These are phyloP conservation scores for Steromphala cineraria DNA, from an alignment of 2,888 invertebrate species.

Conservation along the genomic window DNA sequence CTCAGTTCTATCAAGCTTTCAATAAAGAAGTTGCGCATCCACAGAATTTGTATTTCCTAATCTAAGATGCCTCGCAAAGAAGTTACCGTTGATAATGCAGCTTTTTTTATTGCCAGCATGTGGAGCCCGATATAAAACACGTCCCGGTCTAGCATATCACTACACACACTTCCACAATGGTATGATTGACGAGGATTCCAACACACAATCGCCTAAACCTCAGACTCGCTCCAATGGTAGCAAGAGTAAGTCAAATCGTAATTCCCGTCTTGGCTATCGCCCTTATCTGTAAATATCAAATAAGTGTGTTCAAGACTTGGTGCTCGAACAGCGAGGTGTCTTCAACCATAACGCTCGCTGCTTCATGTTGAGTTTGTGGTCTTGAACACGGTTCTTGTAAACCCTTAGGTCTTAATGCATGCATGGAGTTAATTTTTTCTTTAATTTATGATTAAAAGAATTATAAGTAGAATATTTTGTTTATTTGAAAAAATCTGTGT, in stretches of 20 bases:
- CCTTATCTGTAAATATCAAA: too few relatives aligned
- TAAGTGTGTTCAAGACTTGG: too few relatives aligned
- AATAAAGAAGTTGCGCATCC: too few relatives aligned
- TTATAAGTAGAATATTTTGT: not conserved
- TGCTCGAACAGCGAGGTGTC: too few relatives aligned
- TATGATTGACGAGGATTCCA: constrained; percentile 62
- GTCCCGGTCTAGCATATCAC: constrained; percentile 96
- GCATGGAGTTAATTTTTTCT: not conserved
- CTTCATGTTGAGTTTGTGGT: too few relatives aligned
- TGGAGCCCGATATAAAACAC: constrained; percentile 96
- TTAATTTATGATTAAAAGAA: not conserved
- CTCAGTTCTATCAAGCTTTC: too few relatives aligned
- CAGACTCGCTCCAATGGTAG: constrained; percentile 47
- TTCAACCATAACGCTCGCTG: too few relatives aligned
- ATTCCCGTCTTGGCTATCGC: too few relatives aligned
- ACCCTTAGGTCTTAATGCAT: constrained; percentile 5
- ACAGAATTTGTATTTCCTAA: too few relatives aligned
- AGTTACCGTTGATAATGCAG: too few relatives aligned
- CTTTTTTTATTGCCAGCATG: constrained; percentile 82
- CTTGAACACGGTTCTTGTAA: not conserved
- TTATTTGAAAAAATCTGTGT: not conserved
- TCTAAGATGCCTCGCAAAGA: too few relatives aligned
- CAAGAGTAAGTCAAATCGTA: constrained; percentile 17
- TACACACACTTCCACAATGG: constrained; percentile 88
- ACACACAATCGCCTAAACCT: constrained; percentile 56